Evolutionary conservation across 2,888 invertebrate species (phyloP).

Genomic region (Melanostoma scalare): DNA sequence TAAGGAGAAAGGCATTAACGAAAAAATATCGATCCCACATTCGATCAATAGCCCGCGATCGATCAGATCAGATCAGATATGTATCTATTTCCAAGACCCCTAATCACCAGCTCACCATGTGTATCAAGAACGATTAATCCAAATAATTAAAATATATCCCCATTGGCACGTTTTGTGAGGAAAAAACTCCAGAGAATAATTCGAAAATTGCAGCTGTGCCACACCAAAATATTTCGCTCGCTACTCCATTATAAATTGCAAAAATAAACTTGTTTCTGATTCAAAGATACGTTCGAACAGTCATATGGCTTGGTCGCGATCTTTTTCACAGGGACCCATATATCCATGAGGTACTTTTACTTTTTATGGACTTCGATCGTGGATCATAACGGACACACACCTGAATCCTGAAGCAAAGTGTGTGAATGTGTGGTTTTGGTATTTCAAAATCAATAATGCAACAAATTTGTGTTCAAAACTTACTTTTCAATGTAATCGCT

Average conservation of each 20-base stretch:
- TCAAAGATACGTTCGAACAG: slow-evolving; percentile 29
- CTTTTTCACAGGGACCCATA: slow-evolving; percentile 27
- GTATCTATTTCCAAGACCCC: slow-evolving; percentile 19
- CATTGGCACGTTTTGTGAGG: slow-evolving; percentile 16
- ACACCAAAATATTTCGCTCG: slow-evolving; percentile 18
- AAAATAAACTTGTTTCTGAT: slow-evolving; percentile 58
- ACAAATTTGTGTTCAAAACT: slow-evolving; percentile 74
- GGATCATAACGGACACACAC: slow-evolving; percentile 8
- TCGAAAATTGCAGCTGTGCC: slow-evolving; percentile 62
- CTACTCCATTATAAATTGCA: slow-evolving; percentile 18
- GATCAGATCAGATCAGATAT: slow-evolving; percentile 25
- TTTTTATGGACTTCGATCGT: slow-evolving; percentile 31
- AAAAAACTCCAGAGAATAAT: slow-evolving; percentile 24
- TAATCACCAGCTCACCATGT: slow-evolving; percentile 42
- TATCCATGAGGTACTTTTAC: slow-evolving; percentile 65
- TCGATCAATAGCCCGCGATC: slow-evolving; percentile 28
- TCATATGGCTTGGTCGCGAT: not conserved
- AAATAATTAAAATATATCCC: slow-evolving; percentile 55
- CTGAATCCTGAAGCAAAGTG: not conserved
- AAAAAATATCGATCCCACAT: slow-evolving; percentile 27
- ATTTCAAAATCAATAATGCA: slow-evolving; percentile 53
- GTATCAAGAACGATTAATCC: slow-evolving; percentile 59
- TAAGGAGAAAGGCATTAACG: slow-evolving; percentile 62
- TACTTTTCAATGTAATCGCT: slow-evolving; percentile 81
- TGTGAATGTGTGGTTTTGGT: not conserved